Conservation (phyloP, 2,113 vertebrate species). For the Cololabis saira region DNA sequence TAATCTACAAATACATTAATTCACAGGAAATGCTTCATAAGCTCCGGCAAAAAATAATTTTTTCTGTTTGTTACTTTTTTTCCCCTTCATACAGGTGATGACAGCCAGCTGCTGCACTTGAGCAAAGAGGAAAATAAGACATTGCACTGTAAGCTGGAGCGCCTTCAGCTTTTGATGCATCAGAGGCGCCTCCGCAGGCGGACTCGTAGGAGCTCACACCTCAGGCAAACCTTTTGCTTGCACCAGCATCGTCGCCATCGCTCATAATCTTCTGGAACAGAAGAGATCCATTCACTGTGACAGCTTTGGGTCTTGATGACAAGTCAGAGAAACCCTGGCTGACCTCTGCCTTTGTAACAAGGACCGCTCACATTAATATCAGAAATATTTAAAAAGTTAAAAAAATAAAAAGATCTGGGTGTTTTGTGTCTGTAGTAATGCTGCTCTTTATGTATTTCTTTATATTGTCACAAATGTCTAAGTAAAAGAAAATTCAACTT, state of each 20-base stretch:
- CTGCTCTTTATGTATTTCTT: conserved; percentile 2
- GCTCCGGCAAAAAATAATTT: background rate
- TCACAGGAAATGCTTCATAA: too few species aligned
- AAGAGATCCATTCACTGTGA: conserved; percentile 81
- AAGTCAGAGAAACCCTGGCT: too few species aligned
- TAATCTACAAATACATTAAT: too few species aligned
- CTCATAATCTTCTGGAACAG: conserved; percentile 13
- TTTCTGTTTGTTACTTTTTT: background rate
- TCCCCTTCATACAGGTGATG: conserved; percentile 47
- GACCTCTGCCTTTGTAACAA: too few species aligned
- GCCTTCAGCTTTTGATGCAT: conserved; percentile 89
- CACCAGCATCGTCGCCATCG: conserved; percentile 62
- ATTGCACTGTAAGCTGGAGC: conserved; percentile 91
- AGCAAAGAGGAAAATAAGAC: conserved; percentile 83
- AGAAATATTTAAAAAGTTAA: too few species aligned
- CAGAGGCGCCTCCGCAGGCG: conserved; percentile 87
- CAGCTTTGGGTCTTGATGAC: conserved; percentile 25
- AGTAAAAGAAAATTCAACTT: background rate
- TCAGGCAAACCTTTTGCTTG: conserved; percentile 83
- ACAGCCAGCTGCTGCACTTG: conserved; percentile 79
- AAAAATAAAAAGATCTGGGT: background rate
- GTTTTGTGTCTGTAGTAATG: conserved; percentile 19
- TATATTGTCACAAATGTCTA: conserved; percentile 1
- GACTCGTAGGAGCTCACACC: conserved; percentile 81
- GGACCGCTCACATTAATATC: too few species aligned